Percentiles rank a stretch among this genome's conserved stretches.
phyloP scores from a whole-genome alignment of 2,113 vertebrate genomes.

The Oostethus manadensis region DNA sequence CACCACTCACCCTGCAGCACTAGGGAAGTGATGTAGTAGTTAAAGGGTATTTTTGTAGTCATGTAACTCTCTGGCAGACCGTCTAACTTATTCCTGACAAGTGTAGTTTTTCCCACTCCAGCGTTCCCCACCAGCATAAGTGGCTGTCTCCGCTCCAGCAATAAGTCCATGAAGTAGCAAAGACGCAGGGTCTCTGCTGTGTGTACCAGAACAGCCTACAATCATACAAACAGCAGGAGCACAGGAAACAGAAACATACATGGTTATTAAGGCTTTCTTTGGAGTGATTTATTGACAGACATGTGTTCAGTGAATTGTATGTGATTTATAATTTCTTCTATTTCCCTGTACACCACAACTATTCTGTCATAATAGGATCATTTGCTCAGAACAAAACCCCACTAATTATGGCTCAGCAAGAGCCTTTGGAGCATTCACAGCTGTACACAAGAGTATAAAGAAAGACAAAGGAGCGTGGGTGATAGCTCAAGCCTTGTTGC shows the following conservation, averaged over 20 bases:
- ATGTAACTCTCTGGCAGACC: constrained; percentile 61
- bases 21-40: constrained; percentile 62
- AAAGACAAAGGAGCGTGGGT: constrained; percentile 70
- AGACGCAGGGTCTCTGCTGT: constrained; percentile 63
- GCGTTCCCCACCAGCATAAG: constrained; percentile 68
- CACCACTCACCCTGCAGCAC: constrained; percentile 50
- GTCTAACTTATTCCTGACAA: constrained; percentile 67
- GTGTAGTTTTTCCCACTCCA: constrained; percentile 68
- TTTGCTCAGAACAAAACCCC: constrained; percentile 71
- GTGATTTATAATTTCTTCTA: constrained; percentile 71
- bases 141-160: constrained; percentile 67
- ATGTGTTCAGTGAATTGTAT: constrained; percentile 68
- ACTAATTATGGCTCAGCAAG: constrained; percentile 70
- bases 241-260: constrained; percentile 62
- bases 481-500: constrained; percentile 64
- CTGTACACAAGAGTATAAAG: constrained; percentile 63
- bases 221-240: constrained; percentile 60
- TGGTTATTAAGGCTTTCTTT: constrained; percentile 66
- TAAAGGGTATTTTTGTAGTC: constrained; percentile 65
- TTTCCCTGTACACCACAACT: constrained; percentile 61
- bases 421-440: constrained; percentile 67
- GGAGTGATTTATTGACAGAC: constrained; percentile 72
- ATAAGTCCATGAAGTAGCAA: constrained; percentile 68
- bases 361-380: constrained; percentile 73
- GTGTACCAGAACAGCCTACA: constrained; percentile 66